Conservation (phyloP, 2,797 vertebrate species). For the Gymnopithys bicolor region DNA sequence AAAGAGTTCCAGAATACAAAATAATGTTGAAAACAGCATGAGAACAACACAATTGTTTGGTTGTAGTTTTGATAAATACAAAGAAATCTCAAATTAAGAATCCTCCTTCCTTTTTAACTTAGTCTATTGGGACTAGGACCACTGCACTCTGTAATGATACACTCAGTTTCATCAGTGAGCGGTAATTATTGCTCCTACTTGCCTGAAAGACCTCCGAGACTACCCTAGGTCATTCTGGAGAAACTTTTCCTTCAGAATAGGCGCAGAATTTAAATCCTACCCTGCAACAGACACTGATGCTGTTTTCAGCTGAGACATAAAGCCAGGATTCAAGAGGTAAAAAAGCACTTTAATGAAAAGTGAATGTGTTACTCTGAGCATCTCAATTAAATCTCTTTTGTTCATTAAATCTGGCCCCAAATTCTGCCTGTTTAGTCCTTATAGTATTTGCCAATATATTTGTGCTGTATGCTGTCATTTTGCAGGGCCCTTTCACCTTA, state of each 20-base stretch:
- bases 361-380: background rate
- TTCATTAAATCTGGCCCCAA: background rate
- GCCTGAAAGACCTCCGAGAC: background rate
- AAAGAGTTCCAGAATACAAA: background rate
- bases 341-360: background rate
- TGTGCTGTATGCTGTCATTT: background rate
- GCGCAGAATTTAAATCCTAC: background rate
- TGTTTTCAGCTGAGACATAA: background rate
- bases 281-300: background rate
- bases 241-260: background rate
- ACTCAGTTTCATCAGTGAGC: background rate
- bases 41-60: background rate
- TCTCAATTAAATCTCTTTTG: background rate
- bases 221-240: background rate
- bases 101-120: background rate
- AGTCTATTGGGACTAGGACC: background rate
- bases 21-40: background rate
- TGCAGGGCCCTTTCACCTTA: background rate
- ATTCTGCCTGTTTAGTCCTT: background rate
- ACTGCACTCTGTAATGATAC: background rate
- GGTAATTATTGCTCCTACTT: slow-evolving; percentile 18
- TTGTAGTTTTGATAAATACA: background rate
- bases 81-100: background rate
- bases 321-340: background rate
- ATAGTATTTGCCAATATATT: background rate